These are phyloP conservation scores for Catagonus wagneri DNA, from an alignment of 2,113 vertebrate species.

Conservation along the genomic window DNA sequence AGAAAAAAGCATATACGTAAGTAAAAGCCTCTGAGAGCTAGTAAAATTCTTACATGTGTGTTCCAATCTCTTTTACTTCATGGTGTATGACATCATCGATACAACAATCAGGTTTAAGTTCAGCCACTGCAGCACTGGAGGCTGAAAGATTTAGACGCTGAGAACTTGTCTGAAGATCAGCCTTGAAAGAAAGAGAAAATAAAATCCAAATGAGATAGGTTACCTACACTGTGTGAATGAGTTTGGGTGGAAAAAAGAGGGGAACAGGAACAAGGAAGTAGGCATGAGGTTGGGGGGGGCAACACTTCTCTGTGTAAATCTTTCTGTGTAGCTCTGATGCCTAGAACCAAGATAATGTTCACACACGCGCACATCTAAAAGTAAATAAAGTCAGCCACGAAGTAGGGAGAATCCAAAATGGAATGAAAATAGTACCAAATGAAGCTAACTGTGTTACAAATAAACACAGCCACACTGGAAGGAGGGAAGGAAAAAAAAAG, in stretches of 20 bases:
- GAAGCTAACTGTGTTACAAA: neutral
- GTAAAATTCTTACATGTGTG: conserved; percentile 93
- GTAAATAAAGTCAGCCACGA: neutral
- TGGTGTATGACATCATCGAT: conserved; percentile 99
- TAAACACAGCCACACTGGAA: neutral
- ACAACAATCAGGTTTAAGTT: conserved; percentile 96
- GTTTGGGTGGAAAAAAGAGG: neutral
- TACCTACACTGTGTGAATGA: neutral
- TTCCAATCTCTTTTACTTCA: conserved; percentile 99
- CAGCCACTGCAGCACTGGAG: conserved; percentile 94
- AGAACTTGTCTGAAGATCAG: conserved; percentile 98
- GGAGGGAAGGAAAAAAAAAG: neutral
- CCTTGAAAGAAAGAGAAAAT: conserved; percentile 86
- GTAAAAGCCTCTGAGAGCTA: conserved; percentile 35
- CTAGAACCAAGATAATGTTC: neutral
- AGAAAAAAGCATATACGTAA: conserved; percentile 5
- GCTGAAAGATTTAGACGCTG: conserved; percentile 98
- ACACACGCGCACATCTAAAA: neutral
- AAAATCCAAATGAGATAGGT: conserved; percentile 11
- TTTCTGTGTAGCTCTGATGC: neutral
- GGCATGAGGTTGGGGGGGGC: neutral
- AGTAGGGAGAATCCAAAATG: neutral
- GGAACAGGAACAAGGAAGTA: neutral
- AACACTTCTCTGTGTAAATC: neutral
- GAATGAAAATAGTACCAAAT: neutral